phyloP scores from a whole-genome alignment of 2,113 vertebrate genomes.

The Oncorhynchus gorbuscha region DNA sequence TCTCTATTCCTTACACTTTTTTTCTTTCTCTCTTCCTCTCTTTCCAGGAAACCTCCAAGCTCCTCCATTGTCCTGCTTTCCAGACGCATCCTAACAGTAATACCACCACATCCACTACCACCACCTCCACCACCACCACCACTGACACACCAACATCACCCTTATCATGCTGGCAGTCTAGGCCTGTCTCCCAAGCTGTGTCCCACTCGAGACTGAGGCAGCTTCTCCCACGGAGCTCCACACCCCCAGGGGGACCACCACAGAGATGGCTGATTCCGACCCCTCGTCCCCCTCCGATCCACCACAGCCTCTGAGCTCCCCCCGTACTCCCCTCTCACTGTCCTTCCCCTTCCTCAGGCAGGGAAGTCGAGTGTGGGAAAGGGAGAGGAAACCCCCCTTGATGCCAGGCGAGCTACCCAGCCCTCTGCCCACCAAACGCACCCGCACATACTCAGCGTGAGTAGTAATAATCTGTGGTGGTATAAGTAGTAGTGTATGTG shows the following conservation, averaged over 20 bases:
- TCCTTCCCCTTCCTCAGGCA: slow-evolving; percentile 91
- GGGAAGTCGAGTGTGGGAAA: slow-evolving; percentile 89
- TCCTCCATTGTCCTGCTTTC: not conserved
- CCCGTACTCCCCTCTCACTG: slow-evolving; percentile 81
- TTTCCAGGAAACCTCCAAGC: slow-evolving; percentile 4
- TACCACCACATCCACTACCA: not conserved
- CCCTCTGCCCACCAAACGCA: slow-evolving; percentile 94
- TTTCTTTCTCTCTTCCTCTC: slow-evolving; percentile 3
- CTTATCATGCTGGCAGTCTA: slow-evolving; percentile 59
- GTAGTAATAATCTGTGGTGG: slow-evolving; percentile 51
- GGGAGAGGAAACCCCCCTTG: slow-evolving; percentile 81
- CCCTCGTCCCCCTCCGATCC: slow-evolving; percentile 71
- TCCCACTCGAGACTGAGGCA: slow-evolving; percentile 18
- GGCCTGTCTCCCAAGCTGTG: slow-evolving; percentile 30
- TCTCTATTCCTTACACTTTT: not conserved
- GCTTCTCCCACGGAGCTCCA: slow-evolving; percentile 2
- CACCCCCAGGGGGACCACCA: not conserved
- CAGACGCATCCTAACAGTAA: not conserved
- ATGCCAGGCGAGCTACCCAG: slow-evolving; percentile 84
- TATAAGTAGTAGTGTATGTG: slow-evolving; percentile 52
- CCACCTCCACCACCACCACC: not conserved
- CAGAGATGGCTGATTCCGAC: slow-evolving; percentile 82
- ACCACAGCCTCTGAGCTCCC: slow-evolving; percentile 80
- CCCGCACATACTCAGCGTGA: slow-evolving; percentile 97
- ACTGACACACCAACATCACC: slow-evolving; percentile 6